These are phyloP conservation scores for Tinamus major DNA, from an alignment of 2,797 vertebrate species.

Conservation along the genomic window DNA sequence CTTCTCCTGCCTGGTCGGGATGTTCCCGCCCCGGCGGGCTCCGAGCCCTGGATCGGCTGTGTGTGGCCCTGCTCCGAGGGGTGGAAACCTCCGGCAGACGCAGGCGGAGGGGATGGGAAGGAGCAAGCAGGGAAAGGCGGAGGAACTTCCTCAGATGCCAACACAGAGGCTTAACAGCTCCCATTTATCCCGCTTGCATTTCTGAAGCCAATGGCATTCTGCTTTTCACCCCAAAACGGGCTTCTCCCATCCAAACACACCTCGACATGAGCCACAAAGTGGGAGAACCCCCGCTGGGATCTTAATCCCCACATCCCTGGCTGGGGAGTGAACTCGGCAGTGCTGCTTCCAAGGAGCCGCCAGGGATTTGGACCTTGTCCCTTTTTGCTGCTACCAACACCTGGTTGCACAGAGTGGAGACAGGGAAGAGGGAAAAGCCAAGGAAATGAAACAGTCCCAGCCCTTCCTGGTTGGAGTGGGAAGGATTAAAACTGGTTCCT, in stretches of 20 bases:
- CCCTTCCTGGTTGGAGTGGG: not conserved
- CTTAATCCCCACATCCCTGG: not conserved
- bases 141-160: not conserved
- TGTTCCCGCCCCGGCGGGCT: not conserved
- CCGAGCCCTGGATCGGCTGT: accelerated
- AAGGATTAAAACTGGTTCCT: not conserved
- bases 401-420: not conserved
- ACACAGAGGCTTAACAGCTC: accelerated
- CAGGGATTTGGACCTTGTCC: not conserved
- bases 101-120: not conserved
- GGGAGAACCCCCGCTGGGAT: accelerated
- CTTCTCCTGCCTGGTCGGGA: too few species aligned
- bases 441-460: not conserved
- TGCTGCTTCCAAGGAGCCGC: too few species aligned
- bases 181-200: accelerated
- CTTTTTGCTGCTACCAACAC: not conserved
- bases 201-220: accelerated
- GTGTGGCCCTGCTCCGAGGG: not conserved
- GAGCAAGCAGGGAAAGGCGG: not conserved
- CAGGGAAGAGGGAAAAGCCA: not conserved
- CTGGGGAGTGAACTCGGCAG: not conserved
- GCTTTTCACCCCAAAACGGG: not conserved
- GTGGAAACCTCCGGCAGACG: accelerated
- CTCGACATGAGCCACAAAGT: accelerated
- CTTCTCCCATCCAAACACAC: not conserved